phyloP scores from a whole-genome alignment of 1,140 invertebrate genomes.

The Scaptodrosophila lebanonensis region DNA sequence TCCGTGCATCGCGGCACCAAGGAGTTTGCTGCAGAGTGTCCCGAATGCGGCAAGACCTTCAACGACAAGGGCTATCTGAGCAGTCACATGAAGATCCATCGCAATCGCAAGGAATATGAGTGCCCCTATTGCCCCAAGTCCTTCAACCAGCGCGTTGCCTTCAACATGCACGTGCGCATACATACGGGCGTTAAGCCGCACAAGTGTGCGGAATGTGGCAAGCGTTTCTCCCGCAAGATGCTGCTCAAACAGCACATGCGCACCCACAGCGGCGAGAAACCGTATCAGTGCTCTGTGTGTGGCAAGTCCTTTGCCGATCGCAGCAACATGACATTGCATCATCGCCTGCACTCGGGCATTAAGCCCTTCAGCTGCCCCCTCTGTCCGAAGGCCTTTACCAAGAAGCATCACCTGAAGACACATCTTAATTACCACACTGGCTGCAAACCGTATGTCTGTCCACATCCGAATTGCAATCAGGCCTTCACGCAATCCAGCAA shows the following conservation, averaged over 20 bases:
- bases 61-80: constrained; percentile 87
- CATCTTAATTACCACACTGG: constrained; percentile 90
- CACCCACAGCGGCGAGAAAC: constrained; percentile 81
- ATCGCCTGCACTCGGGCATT: constrained; percentile 86
- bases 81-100: constrained; percentile 88
- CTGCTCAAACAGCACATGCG: constrained; percentile 87
- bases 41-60: constrained; percentile 87
- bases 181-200: constrained; percentile 91
- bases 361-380: constrained; percentile 92
- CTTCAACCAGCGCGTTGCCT: constrained; percentile 88
- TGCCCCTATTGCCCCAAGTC: constrained; percentile 86
- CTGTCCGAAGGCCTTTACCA: constrained; percentile 92
- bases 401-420: constrained; percentile 89
- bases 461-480: constrained; percentile 83
- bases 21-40: constrained; percentile 86
- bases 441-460: constrained; percentile 86
- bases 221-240: constrained; percentile 91
- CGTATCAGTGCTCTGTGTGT: constrained; percentile 74
- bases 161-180: constrained; percentile 89
- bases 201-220: constrained; percentile 89
- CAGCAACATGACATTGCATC: constrained; percentile 89
- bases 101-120: constrained; percentile 86
- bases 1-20: constrained; percentile 85
- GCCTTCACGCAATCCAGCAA: constrained; percentile 88
- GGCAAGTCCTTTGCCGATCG: constrained; percentile 83